Evolutionary conservation across 1,140 invertebrate genomes (phyloP).

Genomic region (Arion vulgaris): DNA sequence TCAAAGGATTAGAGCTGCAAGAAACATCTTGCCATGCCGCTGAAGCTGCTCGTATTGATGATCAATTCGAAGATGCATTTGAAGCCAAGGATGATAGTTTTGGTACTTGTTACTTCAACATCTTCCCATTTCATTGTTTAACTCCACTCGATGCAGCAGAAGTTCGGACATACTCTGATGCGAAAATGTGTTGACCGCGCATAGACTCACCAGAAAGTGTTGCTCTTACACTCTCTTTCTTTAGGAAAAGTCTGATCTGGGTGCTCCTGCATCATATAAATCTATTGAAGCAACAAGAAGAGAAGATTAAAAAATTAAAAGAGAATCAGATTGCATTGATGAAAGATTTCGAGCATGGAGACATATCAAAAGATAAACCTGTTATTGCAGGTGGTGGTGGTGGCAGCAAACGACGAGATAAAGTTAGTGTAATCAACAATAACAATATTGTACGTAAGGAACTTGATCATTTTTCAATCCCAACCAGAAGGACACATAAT

Average conservation of each 20-base stretch:
- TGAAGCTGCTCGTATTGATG: constrained; percentile 74
- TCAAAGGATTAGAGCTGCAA: constrained; percentile 75
- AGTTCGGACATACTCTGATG: constrained; percentile 73
- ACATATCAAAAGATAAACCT: neutral
- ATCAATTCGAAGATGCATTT: constrained; percentile 73
- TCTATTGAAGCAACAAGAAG: constrained; percentile 56
- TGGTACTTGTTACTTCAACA: constrained; percentile 56
- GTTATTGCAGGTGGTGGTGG: neutral
- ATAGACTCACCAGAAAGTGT: constrained; percentile 73
- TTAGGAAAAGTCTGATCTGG: constrained; percentile 72
- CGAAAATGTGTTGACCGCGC: constrained; percentile 74
- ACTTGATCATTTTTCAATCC: neutral
- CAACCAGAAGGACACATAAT: neutral
- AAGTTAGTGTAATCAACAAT: constrained; percentile 36
- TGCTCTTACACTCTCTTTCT: constrained; percentile 66
- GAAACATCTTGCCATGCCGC: constrained; percentile 76
- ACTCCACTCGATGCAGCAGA: constrained; percentile 64
- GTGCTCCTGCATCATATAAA: constrained; percentile 71
- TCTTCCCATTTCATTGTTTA: constrained; percentile 67
- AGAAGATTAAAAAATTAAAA: constrained; percentile 37
- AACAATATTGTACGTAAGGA: constrained; percentile 31
- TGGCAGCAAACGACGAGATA: constrained; percentile 35
- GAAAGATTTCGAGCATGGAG: constrained; percentile 19
- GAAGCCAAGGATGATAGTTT: constrained; percentile 47
- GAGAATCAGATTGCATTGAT: constrained; percentile 40